phyloP scores from a whole-genome alignment of 2,888 invertebrate genomes.

The Buathra laborator region DNA sequence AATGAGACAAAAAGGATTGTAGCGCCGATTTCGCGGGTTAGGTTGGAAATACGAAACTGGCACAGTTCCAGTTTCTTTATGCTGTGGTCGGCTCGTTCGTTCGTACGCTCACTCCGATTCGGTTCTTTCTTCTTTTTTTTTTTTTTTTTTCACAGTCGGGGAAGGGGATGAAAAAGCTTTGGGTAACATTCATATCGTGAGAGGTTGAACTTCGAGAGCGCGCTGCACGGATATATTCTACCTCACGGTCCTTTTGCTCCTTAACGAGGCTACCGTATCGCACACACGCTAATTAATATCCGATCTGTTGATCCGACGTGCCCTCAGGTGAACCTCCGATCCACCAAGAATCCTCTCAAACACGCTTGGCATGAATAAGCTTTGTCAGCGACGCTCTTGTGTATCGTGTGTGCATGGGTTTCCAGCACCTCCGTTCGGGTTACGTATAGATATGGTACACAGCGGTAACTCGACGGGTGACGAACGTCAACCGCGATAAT shows the following conservation, averaged over 20 bases:
- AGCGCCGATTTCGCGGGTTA: constrained; percentile 4
- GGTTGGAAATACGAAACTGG: constrained; percentile 49
- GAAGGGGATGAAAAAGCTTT: not conserved
- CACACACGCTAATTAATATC: constrained; percentile 75
- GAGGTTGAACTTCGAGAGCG: constrained; percentile 21
- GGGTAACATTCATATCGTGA: not conserved
- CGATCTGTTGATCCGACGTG: constrained; percentile 61
- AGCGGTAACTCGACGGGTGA: constrained; percentile 36
- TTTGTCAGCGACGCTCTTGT: constrained; percentile 30
- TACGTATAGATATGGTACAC: constrained; percentile 1
- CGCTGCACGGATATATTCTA: not conserved
- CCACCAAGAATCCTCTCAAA: constrained; percentile 12
- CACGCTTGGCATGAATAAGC: not conserved
- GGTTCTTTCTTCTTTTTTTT: constrained; percentile 15
- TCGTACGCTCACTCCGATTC: constrained; percentile 38
- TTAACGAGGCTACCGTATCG: constrained; percentile 72
- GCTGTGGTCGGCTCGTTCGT: constrained; percentile 37
- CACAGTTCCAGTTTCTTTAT: constrained; percentile 59
- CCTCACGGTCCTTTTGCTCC: constrained; percentile 54
- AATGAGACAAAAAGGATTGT: constrained; percentile 39
- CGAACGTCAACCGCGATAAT: constrained; percentile 61
- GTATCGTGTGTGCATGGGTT: constrained; percentile 10
- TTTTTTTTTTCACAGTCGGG: not conserved
- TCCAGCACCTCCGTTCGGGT: not conserved
- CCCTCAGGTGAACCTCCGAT: constrained; percentile 31